phyloP scores from a whole-genome alignment of 2,888 invertebrate genomes.

The Tetragonisca angustula region DNA sequence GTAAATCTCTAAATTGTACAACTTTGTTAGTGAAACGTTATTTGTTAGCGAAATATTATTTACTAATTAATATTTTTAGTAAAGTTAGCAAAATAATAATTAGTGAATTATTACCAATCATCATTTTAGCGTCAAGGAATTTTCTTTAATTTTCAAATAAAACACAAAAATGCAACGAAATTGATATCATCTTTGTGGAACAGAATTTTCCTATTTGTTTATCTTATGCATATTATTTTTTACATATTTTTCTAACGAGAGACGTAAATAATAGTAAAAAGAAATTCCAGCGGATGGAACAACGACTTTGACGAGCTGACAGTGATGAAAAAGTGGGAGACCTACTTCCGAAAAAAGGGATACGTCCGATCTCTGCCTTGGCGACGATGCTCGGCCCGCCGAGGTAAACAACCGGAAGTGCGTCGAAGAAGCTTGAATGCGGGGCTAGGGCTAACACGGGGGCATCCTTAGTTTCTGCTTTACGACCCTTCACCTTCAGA shows the following conservation, averaged over 20 bases:
- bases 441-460: constrained; percentile 95
- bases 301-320: constrained; percentile 40
- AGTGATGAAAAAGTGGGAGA: constrained; percentile 71
- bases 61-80: too few relatives aligned
- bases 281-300: constrained; percentile 25
- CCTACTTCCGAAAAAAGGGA: constrained; percentile 97
- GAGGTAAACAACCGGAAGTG: constrained; percentile 91
- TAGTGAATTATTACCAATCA: not conserved
- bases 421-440: constrained; percentile 96
- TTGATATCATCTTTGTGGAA: not conserved
- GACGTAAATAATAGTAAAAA: not conserved
- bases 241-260: not conserved
- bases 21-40: not conserved
- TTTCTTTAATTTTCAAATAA: not conserved
- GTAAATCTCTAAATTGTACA: not conserved
- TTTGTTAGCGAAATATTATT: not conserved
- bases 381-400: constrained; percentile 96
- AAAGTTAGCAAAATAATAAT: not conserved
- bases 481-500: constrained; percentile 90
- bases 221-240: too few relatives aligned
- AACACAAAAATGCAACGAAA: not conserved
- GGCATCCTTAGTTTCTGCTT: constrained; percentile 88
- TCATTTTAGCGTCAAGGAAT: too few relatives aligned
- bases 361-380: constrained; percentile 92
- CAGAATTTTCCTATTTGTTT: too few relatives aligned